phyloP scores from a whole-genome alignment of 2,113 vertebrate species.

The Oryctolagus cuniculus region mOryCun1.1 NC_091443.1:29391001-29391500 shows the following conservation, averaged over 20 bases:
- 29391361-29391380: neutral
- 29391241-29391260: neutral
- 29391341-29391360: slow-evolving; percentile 52
- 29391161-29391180: neutral
- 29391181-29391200: neutral
- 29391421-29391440: neutral
- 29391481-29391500: neutral
- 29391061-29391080: neutral
- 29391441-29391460: too few species aligned
- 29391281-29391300: neutral
- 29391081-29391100: neutral
- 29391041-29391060: neutral
- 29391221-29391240: neutral
- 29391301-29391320: neutral
- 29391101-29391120: neutral
- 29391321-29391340: neutral
- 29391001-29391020: neutral
- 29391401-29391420: slow-evolving; percentile 8
- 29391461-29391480: neutral
- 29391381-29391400: neutral
- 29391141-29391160: neutral
- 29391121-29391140: neutral
- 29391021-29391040: neutral
- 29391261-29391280: neutral
- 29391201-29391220: neutral